Evolutionary conservation across 1,140 invertebrate species (phyloP).

Genomic region (Aphaenogaster ashmeadi): DNA sequence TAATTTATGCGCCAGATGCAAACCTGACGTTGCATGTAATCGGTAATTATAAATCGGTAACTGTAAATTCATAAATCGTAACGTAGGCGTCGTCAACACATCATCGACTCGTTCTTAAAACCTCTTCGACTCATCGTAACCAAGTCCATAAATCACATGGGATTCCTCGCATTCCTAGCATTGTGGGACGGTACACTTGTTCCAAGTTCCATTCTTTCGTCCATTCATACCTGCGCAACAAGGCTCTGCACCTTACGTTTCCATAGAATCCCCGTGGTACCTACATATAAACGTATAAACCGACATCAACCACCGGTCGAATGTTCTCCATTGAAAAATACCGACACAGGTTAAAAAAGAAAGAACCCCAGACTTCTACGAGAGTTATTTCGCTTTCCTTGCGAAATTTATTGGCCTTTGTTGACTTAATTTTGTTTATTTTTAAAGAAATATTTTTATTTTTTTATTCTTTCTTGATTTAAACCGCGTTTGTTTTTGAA

Average conservation of each 20-base stretch:
- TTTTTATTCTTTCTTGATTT: constrained; percentile 51
- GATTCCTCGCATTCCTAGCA: constrained; percentile 80
- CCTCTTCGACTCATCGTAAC: constrained; percentile 36
- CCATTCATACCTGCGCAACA: constrained; percentile 83
- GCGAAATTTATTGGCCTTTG: constrained; percentile 58
- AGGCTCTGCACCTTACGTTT: constrained; percentile 84
- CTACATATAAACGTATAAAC: constrained; percentile 36
- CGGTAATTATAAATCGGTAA: neutral
- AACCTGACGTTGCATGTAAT: neutral
- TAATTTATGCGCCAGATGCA: neutral
- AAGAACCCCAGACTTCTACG: constrained; percentile 65
- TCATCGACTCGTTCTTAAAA: constrained; percentile 20
- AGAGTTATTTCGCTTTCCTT: constrained; percentile 78
- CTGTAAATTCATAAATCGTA: constrained; percentile 22
- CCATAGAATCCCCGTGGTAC: constrained; percentile 60
- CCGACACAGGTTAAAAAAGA: constrained; percentile 72
- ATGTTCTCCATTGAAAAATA: constrained; percentile 78
- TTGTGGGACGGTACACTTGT: constrained; percentile 84
- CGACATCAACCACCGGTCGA: constrained; percentile 46
- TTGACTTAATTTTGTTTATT: constrained; percentile 84
- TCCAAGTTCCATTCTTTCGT: constrained; percentile 77
- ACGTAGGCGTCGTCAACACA: constrained; percentile 41
- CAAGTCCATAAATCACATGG: constrained; percentile 81
- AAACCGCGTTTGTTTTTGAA: constrained; percentile 18
- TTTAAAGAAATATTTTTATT: constrained; percentile 75